A percentile compares a stretch with the other conserved stretches of the same genome.
Conservation (phyloP, 2,888 invertebrate genomes). For the Sphecodes monilicornis region DNA sequence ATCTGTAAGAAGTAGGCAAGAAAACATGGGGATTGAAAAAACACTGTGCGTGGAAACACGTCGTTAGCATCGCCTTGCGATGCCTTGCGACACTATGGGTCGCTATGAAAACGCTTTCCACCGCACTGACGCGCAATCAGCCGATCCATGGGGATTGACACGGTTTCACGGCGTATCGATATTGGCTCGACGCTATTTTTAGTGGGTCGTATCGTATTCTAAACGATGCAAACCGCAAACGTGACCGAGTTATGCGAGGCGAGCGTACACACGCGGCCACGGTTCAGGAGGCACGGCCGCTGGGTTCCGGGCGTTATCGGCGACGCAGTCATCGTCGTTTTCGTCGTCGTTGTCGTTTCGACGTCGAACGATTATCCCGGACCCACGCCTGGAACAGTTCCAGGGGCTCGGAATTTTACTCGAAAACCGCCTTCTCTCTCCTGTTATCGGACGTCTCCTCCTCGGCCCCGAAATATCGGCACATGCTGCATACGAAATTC, state of each 20-base stretch:
- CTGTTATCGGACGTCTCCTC: constrained; percentile 5
- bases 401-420: constrained; percentile 10
- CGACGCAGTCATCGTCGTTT: constrained; percentile 15
- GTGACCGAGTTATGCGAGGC: constrained; percentile 76
- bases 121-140: background rate
- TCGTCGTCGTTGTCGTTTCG: background rate
- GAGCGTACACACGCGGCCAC: constrained; percentile 23
- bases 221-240: constrained; percentile 77
- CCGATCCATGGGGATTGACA: constrained; percentile 56
- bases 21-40: background rate
- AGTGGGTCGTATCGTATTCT: constrained; percentile 71
- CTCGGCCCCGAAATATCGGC: constrained; percentile 2
- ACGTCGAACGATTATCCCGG: constrained; percentile 19
- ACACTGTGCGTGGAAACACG: background rate
- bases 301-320: background rate
- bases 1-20: background rate
- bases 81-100: no score
- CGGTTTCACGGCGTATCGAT: constrained; percentile 66
- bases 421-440: background rate
- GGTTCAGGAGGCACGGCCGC: background rate
- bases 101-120: background rate
- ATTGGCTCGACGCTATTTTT: constrained; percentile 74
- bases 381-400: constrained; percentile 35
- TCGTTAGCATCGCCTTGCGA: background rate
- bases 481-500: constrained; percentile 15